Evolutionary conservation across 2,888 invertebrate genomes (phyloP).

Genomic region (Acanthosepion lycidas): DNA sequence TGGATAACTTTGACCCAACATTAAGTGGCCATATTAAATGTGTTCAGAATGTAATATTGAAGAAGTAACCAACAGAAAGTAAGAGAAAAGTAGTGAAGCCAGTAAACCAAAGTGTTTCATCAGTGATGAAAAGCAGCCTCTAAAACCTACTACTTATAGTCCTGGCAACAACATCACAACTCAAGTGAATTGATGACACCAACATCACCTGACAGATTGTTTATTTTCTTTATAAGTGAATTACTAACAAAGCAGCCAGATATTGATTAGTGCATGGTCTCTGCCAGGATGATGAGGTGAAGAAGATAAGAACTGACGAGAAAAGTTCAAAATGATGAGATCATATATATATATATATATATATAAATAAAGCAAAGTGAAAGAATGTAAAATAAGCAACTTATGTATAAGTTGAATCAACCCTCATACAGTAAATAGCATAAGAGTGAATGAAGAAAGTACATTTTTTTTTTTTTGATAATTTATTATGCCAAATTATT

Average conservation of each 20-base stretch:
- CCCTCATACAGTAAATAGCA: not conserved
- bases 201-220: constrained; percentile 6
- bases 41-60: not conserved
- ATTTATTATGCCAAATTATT: not conserved
- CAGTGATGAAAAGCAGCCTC: not conserved
- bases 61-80: not conserved
- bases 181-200: not conserved
- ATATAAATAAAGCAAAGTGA: too few relatives aligned
- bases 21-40: not conserved
- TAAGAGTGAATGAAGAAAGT: not conserved
- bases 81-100: not conserved
- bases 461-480: too few relatives aligned
- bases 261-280: not conserved
- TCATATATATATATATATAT: too few relatives aligned
- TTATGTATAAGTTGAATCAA: not conserved
- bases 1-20: not conserved
- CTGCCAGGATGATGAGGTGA: not conserved
- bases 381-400: not conserved
- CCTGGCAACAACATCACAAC: not conserved
- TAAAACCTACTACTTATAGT: not conserved
- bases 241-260: constrained; percentile 8
- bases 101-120: not conserved
- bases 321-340: not conserved
- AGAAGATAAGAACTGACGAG: not conserved
- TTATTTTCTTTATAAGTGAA: constrained; percentile 33